Evolutionary conservation across 2,888 invertebrate genomes (phyloP).

Genomic region (Antheraea yamamai): DNA sequence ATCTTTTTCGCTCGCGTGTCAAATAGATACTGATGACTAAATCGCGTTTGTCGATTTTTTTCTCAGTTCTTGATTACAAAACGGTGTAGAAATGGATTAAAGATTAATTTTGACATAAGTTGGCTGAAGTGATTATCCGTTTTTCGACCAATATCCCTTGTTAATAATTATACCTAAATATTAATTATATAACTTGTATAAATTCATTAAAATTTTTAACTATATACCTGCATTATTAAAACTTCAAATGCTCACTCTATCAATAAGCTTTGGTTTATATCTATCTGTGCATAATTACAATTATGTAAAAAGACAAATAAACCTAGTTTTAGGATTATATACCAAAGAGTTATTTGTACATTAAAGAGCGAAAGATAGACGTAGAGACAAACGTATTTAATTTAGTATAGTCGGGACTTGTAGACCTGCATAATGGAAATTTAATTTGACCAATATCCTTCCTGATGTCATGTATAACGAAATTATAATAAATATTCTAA

Average conservation of each 20-base stretch:
- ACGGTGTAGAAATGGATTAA: background rate
- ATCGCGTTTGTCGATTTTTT: background rate
- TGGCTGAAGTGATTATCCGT: background rate
- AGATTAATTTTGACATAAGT: background rate
- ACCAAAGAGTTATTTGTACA: slow-evolving; percentile 81
- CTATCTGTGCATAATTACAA: slow-evolving; percentile 33
- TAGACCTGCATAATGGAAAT: slow-evolving; percentile 58
- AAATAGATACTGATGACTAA: background rate
- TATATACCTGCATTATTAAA: background rate
- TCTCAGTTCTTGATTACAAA: background rate
- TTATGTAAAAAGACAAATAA: slow-evolving; percentile 70
- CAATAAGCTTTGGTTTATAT: slow-evolving; percentile 17
- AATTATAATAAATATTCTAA: slow-evolving; percentile 42
- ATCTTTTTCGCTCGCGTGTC: too few species aligned
- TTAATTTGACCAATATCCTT: slow-evolving; percentile 67
- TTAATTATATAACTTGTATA: background rate
- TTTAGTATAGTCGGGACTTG: slow-evolving; percentile 51
- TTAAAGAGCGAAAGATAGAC: slow-evolving; percentile 65
- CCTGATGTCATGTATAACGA: slow-evolving; percentile 41
- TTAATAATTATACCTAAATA: background rate
- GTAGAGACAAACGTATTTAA: slow-evolving; percentile 69
- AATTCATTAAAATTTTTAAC: background rate
- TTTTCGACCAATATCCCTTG: slow-evolving; percentile 2
- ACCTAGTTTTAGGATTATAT: slow-evolving; percentile 77
- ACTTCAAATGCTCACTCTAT: slow-evolving; percentile 20